phyloP scores from a whole-genome alignment of 2,113 vertebrate genomes.

The Coryphaenoides rupestris region DNA sequence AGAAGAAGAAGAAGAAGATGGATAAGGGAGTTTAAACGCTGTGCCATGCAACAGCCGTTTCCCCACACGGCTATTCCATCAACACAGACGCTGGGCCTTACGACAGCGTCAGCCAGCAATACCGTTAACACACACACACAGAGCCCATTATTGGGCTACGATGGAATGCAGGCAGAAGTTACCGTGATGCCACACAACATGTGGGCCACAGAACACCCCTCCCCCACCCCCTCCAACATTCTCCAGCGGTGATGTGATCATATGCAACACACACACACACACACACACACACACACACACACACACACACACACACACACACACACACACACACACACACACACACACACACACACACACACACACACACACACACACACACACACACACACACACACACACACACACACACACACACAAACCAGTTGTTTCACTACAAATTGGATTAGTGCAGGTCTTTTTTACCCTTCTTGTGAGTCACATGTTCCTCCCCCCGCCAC shows the following conservation, averaged over 20 bases:
- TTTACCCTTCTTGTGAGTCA: conserved; percentile 45
- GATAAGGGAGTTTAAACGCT: neutral
- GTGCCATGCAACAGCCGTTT: conserved; percentile 16
- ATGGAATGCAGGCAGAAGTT: conserved; percentile 34
- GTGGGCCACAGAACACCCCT: no score
- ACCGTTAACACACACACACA: neutral
- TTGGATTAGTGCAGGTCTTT: conserved; percentile 19
- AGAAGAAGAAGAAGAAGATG: no score
- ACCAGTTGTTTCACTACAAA: conserved; percentile 22
- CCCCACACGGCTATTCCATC: conserved; percentile 14
- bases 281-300: conserved; percentile 2
- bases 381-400: conserved; percentile 1
- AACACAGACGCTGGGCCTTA: conserved; percentile 15
- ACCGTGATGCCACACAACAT: conserved; percentile 8
- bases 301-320: neutral
- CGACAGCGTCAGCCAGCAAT: conserved; percentile 5
- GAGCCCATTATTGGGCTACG: conserved; percentile 29
- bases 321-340: conserved; percentile 10
- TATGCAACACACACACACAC: neutral
- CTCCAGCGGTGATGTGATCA: conserved; percentile 15
- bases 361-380: no score
- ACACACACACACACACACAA: no score
- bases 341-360: neutral
- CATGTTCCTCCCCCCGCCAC: conserved; percentile 26
- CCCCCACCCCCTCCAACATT: conserved; percentile 1